These are phyloP conservation scores for Montipora efflorescens DNA, from an alignment of 64 coral and sea anemone genomes.

Conservation along the genomic window DNA sequence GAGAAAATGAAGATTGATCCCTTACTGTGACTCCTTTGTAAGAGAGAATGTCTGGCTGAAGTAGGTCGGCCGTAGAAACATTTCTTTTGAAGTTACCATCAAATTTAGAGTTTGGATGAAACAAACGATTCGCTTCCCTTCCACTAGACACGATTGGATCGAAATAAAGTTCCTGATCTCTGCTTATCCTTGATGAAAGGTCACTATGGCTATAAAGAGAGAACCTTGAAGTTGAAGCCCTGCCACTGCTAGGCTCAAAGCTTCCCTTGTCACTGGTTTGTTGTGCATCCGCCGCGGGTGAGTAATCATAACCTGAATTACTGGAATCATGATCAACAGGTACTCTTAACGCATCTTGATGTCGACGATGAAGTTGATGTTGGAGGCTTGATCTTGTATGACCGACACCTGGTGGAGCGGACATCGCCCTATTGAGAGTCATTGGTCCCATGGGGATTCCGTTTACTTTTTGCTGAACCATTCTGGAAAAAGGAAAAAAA, in stretches of 20 bases:
- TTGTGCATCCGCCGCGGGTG: background rate
- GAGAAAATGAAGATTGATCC: background rate
- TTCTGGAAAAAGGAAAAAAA: background rate
- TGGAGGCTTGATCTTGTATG: background rate
- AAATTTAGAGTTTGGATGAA: background rate
- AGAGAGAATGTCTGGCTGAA: background rate
- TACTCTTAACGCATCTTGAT: background rate
- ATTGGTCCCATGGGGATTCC: background rate
- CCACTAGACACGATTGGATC: background rate
- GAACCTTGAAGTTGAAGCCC: background rate
- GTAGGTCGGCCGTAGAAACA: background rate
- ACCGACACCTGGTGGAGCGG: constrained; percentile 6
- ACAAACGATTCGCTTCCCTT: background rate
- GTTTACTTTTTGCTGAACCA: constrained; percentile 2
- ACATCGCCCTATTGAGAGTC: background rate
- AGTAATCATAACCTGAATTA: no score
- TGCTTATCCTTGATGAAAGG: constrained; percentile 10
- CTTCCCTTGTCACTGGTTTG: background rate
- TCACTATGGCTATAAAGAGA: background rate
- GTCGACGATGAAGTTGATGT: background rate
- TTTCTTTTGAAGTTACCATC: background rate
- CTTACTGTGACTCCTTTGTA: background rate
- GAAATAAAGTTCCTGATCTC: background rate
- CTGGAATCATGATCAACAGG: background rate
- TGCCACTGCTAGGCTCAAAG: background rate